Percentiles rank a stretch among this genome's conserved stretches.
Conservation (phyloP, 2,113 vertebrate genomes). For the Microcebus griseorufus region DNA sequence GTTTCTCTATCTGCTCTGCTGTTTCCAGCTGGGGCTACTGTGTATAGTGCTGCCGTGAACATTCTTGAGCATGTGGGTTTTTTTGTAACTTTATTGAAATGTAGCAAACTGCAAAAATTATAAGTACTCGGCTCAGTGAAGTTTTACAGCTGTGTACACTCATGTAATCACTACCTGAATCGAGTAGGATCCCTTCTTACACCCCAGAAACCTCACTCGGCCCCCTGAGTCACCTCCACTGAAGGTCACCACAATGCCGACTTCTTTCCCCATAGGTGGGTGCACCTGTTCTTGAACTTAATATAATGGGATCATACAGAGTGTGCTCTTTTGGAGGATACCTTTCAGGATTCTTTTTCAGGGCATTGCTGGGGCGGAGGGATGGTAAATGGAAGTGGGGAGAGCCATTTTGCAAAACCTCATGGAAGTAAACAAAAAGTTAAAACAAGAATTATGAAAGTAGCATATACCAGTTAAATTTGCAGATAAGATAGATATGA, state of each 20-base stretch:
- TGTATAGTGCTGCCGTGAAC: background rate
- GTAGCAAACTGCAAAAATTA: background rate
- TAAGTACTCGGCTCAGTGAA: background rate
- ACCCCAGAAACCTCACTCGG: background rate
- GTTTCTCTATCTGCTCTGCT: background rate
- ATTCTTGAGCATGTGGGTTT: background rate
- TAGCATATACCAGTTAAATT: background rate
- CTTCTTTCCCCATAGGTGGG: background rate
- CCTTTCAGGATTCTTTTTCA: background rate
- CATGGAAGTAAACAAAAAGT: background rate
- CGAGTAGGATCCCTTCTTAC: background rate
- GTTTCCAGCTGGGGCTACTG: accelerated
- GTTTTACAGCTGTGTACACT: background rate
- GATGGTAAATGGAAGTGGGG: background rate
- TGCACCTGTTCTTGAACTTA: background rate
- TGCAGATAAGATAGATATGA: background rate
- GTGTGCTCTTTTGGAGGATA: background rate
- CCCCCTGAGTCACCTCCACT: background rate
- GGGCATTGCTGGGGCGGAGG: background rate
- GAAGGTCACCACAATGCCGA: background rate
- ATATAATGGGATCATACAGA: background rate
- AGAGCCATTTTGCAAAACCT: background rate
- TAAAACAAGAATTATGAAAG: background rate
- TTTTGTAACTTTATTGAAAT: background rate
- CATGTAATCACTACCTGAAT: accelerated